Evolutionary conservation across 2,888 invertebrate genomes (phyloP).

Genomic region (Caenorhabditis wallacei): DNA sequence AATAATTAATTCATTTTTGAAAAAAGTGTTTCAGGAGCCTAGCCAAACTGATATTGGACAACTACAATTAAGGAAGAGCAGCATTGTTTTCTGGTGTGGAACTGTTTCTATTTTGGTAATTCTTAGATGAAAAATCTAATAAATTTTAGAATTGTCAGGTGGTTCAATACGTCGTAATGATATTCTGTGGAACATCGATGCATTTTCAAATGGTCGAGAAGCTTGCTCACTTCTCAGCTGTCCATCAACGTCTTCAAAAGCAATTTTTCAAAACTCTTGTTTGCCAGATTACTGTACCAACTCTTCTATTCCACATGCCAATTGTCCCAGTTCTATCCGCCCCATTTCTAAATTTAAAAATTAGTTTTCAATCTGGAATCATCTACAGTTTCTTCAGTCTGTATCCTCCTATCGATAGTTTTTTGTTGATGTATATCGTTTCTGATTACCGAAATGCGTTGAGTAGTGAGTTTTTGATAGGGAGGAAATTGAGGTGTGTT

Average conservation of each 20-base stretch:
- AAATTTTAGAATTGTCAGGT: not conserved
- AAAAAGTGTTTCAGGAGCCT: constrained; percentile 26
- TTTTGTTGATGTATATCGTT: constrained; percentile 31
- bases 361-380: constrained; percentile 43
- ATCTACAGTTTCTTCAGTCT: constrained; percentile 41
- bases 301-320: constrained; percentile 25
- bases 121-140: not conserved
- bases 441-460: constrained; percentile 35
- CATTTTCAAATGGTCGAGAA: constrained; percentile 10
- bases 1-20: not conserved
- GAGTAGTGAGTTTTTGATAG: constrained; percentile 26
- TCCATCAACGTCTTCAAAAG: constrained; percentile 17
- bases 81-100: constrained; percentile 41
- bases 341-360: constrained; percentile 27
- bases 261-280: constrained; percentile 28
- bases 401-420: constrained; percentile 32
- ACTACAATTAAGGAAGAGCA: constrained; percentile 14
- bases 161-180: constrained; percentile 16
- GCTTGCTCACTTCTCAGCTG: constrained; percentile 5
- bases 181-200: constrained; percentile 26
- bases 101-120: constrained; percentile 26
- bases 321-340: constrained; percentile 20
- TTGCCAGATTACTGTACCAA: constrained; percentile 18
- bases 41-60: not conserved
- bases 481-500: too few relatives aligned